Evolutionary conservation across 2,888 invertebrate genomes (phyloP).

Genomic region (Pemphredon lugubris): DNA sequence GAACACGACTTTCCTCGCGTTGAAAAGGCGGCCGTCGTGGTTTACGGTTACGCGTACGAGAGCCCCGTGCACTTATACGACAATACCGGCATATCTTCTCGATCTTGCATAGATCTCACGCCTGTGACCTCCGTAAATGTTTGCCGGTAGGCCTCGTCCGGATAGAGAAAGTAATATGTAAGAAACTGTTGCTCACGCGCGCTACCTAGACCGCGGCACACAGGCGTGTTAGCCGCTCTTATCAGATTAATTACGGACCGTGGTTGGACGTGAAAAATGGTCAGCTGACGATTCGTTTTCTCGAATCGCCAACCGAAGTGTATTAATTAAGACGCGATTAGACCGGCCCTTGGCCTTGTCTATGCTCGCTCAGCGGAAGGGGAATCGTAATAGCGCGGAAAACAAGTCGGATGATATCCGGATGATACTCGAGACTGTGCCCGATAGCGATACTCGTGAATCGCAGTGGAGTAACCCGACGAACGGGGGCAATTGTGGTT

Average conservation of each 20-base stretch:
- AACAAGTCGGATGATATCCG: constrained; percentile 43
- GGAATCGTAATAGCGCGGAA: constrained; percentile 55
- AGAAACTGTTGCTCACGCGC: constrained; percentile 57
- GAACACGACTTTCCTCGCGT: constrained; percentile 21
- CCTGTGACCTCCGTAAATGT: constrained; percentile 75
- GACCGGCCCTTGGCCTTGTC: constrained; percentile 34
- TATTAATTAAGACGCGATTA: constrained; percentile 58
- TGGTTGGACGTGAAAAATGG: constrained; percentile 41
- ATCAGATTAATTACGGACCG: constrained; percentile 64
- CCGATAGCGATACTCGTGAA: not conserved
- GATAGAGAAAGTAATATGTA: constrained; percentile 70
- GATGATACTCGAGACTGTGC: not conserved
- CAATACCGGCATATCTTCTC: constrained; percentile 71
- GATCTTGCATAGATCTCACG: constrained; percentile 79
- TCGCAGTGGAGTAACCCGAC: no score
- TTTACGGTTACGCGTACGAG: not conserved
- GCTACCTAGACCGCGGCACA: constrained; percentile 36
- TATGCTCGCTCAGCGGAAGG: constrained; percentile 29
- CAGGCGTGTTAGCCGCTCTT: constrained; percentile 48
- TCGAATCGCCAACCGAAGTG: constrained; percentile 24
- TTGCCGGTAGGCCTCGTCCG: constrained; percentile 48
- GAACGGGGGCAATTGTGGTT: no score
- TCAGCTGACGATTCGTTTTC: constrained; percentile 29
- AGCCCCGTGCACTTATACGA: constrained; percentile 51
- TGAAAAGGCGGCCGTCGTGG: constrained; percentile 11